Percentiles rank a stretch among this genome's conserved stretches.
Conservation (phyloP, 2,888 invertebrate genomes). For the Bellardia bayeri region DNA sequence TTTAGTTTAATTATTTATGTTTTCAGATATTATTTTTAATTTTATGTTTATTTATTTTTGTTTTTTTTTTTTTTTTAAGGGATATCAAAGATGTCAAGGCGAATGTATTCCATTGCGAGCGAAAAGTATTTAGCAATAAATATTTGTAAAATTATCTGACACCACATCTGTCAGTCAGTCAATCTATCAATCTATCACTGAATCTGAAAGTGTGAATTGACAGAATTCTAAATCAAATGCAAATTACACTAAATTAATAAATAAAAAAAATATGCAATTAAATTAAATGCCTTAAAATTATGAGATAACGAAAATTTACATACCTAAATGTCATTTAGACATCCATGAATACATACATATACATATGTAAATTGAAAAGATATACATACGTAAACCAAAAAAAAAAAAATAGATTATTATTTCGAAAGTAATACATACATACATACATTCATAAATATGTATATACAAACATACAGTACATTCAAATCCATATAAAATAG, state of each 20-base stretch:
- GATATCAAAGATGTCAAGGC: conserved; percentile 85
- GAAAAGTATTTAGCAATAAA: conserved; percentile 85
- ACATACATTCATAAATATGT: background rate
- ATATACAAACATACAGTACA: conserved; percentile 29
- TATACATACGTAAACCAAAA: background rate
- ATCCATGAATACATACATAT: background rate
- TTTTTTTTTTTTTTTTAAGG: conserved; percentile 83
- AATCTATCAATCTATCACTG: background rate
- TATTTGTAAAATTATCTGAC: conserved; percentile 30
- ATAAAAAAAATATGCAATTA: background rate
- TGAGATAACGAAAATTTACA: conserved; percentile 8
- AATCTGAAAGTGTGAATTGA: conserved; percentile 27
- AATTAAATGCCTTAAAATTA: conserved; percentile 5
- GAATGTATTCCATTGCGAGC: conserved; percentile 87
- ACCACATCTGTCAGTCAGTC: conserved; percentile 4
- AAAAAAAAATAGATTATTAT: background rate
- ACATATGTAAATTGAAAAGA: no score
- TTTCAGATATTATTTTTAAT: conserved; percentile 58
- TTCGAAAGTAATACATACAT: background rate
- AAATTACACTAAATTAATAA: conserved; percentile 23
- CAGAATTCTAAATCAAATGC: conserved; percentile 2
- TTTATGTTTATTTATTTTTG: conserved; percentile 75
- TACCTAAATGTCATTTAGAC: background rate
- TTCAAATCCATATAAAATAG: conserved; percentile 37
- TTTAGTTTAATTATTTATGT: conserved; percentile 75